Evolutionary conservation across 2,113 vertebrate species (phyloP).

Genomic region (Indicator maculatus): DNA sequence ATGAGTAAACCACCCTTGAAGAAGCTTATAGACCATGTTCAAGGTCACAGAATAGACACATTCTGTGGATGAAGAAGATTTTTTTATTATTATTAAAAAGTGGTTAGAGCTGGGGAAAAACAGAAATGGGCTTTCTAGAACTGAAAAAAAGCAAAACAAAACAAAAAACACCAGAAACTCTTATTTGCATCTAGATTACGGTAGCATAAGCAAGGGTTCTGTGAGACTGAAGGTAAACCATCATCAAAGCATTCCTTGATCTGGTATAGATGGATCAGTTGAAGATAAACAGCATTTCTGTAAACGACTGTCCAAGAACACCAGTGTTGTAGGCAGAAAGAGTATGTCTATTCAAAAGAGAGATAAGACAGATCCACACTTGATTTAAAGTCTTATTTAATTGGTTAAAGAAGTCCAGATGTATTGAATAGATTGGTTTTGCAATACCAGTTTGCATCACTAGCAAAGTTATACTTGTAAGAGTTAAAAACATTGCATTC

Average conservation of each 20-base stretch:
- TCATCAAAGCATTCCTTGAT: neutral
- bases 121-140: neutral
- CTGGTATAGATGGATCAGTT: neutral
- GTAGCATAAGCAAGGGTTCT: neutral
- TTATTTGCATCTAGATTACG: neutral
- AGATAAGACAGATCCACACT: neutral
- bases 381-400: conserved; percentile 11
- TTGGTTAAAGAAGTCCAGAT: conserved; percentile 14
- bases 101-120: neutral
- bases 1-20: neutral
- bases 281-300: neutral
- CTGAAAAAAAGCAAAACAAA: neutral
- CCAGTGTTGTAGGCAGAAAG: neutral
- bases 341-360: neutral
- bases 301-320: neutral
- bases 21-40: neutral
- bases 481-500: conserved; percentile 15
- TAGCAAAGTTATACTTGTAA: conserved; percentile 21
- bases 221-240: neutral
- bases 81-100: neutral
- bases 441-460: neutral
- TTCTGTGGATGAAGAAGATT: neutral
- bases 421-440: neutral
- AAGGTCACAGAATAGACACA: neutral
- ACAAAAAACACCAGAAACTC: neutral